Percentiles rank a stretch among this genome's conserved stretches.
phyloP scores from a whole-genome alignment of 2,797 vertebrate genomes.

The Chaunax sp. region DNA sequence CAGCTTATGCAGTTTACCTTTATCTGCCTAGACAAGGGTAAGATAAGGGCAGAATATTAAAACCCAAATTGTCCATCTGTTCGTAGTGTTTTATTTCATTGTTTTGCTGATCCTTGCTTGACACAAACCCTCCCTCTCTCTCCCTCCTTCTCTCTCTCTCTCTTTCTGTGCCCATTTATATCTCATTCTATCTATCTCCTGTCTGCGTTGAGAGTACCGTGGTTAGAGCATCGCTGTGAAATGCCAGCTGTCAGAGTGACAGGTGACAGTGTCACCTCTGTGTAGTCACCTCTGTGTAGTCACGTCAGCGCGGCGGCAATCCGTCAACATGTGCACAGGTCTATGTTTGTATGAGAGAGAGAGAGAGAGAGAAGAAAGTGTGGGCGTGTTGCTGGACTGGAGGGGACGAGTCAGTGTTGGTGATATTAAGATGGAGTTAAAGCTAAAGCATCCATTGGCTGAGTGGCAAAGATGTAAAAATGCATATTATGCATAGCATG shows the following conservation, averaged over 20 bases:
- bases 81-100: constrained; percentile 53
- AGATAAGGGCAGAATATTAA: constrained; percentile 54
- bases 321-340: constrained; percentile 53
- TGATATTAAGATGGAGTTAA: constrained; percentile 17
- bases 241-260: constrained; percentile 79
- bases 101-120: constrained; percentile 69
- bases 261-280: constrained; percentile 73
- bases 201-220: constrained; percentile 42
- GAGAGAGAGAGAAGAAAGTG: constrained; percentile 4
- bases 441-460: constrained; percentile 6
- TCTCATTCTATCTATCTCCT: constrained; percentile 53
- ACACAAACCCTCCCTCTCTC: constrained; percentile 19
- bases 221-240: constrained; percentile 69
- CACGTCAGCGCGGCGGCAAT: constrained; percentile 67
- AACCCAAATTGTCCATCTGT: constrained; percentile 68
- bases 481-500: neutral
- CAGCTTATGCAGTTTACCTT: constrained; percentile 33
- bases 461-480: constrained; percentile 3
- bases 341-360: constrained; percentile 24
- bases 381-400: constrained; percentile 15
- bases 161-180: constrained; percentile 21
- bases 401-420: constrained; percentile 21
- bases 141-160: constrained; percentile 19
- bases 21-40: constrained; percentile 55
- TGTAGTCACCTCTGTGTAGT: constrained; percentile 65